Evolutionary conservation across 2,888 invertebrate genomes (phyloP).

Genomic region (Stenoptilia bipunctidactyla): DNA sequence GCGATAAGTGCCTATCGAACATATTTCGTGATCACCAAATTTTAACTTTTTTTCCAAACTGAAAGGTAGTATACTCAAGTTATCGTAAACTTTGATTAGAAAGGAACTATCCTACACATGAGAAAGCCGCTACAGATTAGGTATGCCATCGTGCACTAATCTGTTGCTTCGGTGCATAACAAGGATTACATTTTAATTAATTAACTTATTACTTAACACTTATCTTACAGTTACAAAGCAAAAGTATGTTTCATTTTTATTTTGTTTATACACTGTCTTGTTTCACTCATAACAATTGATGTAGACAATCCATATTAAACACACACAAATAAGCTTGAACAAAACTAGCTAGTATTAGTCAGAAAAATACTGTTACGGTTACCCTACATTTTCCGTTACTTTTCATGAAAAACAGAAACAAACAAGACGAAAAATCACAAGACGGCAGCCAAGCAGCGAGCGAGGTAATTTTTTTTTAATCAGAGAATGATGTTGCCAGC

Average conservation of each 20-base stretch:
- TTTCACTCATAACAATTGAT: neutral
- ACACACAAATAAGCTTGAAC: slow-evolving; percentile 19
- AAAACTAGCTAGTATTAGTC: slow-evolving; percentile 14
- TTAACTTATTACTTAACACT: slow-evolving; percentile 41
- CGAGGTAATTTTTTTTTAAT: too few species aligned
- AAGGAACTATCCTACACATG: neutral
- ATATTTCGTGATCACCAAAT: neutral
- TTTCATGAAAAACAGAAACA: slow-evolving; percentile 47
- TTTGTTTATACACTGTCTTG: slow-evolving; percentile 52
- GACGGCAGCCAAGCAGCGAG: slow-evolving; percentile 31
- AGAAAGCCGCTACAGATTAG: slow-evolving; percentile 7
- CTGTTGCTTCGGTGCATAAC: too few species aligned
- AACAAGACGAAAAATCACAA: slow-evolving; percentile 48
- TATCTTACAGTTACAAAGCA: slow-evolving; percentile 43
- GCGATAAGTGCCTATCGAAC: neutral
- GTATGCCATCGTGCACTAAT: neutral
- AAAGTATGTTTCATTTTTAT: slow-evolving; percentile 62
- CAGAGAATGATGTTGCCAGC: too few species aligned
- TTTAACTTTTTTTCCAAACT: neutral
- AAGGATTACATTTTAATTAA: slow-evolving; percentile 14
- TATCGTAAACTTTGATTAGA: neutral
- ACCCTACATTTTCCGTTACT: slow-evolving; percentile 54
- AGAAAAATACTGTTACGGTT: slow-evolving; percentile 30
- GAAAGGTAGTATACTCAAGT: neutral
- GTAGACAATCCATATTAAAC: slow-evolving; percentile 2